Percentiles rank a stretch among this genome's conserved stretches.
Evolutionary conservation across 2,797 vertebrate genomes (phyloP).

Genomic region (Ctenopoma kingsleyae): DNA sequence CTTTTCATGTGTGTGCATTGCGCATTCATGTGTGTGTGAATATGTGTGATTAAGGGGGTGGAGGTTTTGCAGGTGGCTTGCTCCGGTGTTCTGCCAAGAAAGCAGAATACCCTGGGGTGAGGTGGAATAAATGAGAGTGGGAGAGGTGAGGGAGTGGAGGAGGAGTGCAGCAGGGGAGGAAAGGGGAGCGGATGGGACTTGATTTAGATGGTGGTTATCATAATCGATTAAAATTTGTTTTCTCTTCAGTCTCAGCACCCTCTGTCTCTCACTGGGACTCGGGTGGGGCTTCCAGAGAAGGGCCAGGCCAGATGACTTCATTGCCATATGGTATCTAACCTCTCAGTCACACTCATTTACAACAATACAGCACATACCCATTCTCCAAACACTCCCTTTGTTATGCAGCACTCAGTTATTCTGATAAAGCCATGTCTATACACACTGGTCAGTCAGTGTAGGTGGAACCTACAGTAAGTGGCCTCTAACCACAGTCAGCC

Average conservation of each 20-base stretch:
- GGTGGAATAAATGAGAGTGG: slow-evolving; percentile 81
- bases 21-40: slow-evolving; percentile 50
- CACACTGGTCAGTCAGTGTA: slow-evolving; percentile 35
- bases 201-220: slow-evolving; percentile 82
- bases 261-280: slow-evolving; percentile 65
- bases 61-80: slow-evolving; percentile 85
- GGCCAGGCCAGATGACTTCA: slow-evolving; percentile 85
- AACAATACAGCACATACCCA: slow-evolving; percentile 77
- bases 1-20: slow-evolving; percentile 39
- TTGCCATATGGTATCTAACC: slow-evolving; percentile 84
- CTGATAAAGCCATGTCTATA: slow-evolving; percentile 74
- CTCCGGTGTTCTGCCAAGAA: slow-evolving; percentile 83
- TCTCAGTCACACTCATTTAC: slow-evolving; percentile 83
- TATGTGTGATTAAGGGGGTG: slow-evolving; percentile 63
- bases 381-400: slow-evolving; percentile 80
- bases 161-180: slow-evolving; percentile 55
- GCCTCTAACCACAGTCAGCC: slow-evolving; percentile 65
- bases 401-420: slow-evolving; percentile 63
- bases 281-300: slow-evolving; percentile 78
- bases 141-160: slow-evolving; percentile 66
- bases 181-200: slow-evolving; percentile 59
- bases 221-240: slow-evolving; percentile 82
- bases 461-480: slow-evolving; percentile 40
- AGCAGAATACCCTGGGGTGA: slow-evolving; percentile 82
- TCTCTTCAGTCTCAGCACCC: slow-evolving; percentile 69